Evolutionary conservation across 2,888 invertebrate species (phyloP).

Genomic region (Neoaliturus tenellus): DNA sequence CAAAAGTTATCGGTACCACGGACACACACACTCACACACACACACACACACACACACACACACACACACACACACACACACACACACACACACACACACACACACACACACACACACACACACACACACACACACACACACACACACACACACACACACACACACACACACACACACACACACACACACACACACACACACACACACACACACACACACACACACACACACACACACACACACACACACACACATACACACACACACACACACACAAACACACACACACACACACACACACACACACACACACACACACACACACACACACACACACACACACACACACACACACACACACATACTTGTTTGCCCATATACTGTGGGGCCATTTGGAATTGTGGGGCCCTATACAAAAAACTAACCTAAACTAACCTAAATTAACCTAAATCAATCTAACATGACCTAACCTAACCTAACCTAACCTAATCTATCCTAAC

Average conservation of each 20-base stretch:
- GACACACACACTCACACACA: slow-evolving; percentile 6
- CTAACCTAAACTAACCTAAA: too few species aligned
- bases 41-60: slow-evolving; percentile 14
- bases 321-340: slow-evolving; percentile 12
- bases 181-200: slow-evolving; percentile 29
- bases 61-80: slow-evolving; percentile 26
- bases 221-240: slow-evolving; percentile 17
- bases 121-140: slow-evolving; percentile 17
- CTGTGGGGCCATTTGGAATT: too few species aligned
- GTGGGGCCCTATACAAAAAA: too few species aligned
- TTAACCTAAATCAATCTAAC: too few species aligned
- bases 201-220: slow-evolving; percentile 29
- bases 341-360: too few species aligned
- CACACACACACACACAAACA: slow-evolving; percentile 26
- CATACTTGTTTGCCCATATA: too few species aligned
- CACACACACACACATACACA: slow-evolving; percentile 1
- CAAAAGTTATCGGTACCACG: too few species aligned
- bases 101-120: slow-evolving; percentile 29
- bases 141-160: slow-evolving; percentile 14
- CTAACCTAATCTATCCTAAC: too few species aligned
- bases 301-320: slow-evolving; percentile 17
- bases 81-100: slow-evolving; percentile 29
- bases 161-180: slow-evolving; percentile 20
- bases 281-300: slow-evolving; percentile 29
- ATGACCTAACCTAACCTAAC: too few species aligned